Base-by-base conservation (phyloP, 2,797 vertebrate genomes). In the Streptopelia turtur region DNA sequence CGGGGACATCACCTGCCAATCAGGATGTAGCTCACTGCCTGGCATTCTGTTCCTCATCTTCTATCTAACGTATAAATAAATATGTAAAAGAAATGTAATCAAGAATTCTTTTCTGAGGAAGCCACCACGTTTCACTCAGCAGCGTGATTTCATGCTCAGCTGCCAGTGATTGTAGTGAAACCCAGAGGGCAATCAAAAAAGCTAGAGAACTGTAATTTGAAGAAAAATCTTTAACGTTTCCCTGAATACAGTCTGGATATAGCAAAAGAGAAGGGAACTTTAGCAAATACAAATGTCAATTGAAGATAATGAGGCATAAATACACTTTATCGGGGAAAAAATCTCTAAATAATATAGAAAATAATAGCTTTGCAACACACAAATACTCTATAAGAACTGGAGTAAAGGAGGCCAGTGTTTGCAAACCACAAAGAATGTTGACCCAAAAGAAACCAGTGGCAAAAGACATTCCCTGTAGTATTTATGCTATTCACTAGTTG, bases 161-260 rank as follows among this genome's bases (percentile, higher is more conserved):
- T 92, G 89, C 75, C 50, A 81, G 47, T 60, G 72, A 83, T 81
- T 92, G 76, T 57, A 33, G 76, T 64, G 71, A 57, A 93, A 95
- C 45, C 64, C n/a, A 35, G 52, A 91, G 59, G 87, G 94, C 91
- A 94, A 95, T 77, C 94, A 89, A 43, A 64, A 81, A 45, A 87
- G 33, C 20, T 65, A 16, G 20, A 79, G 77, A 91, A 69, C 43
- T 82, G 33, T 49, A 70, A 82, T 84, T 92, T 72, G 55, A 72
- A 78, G 83, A 68, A 72, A 90, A 89, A 75, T 72, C 69, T 87
- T 49, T 35, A 64, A 9, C 25, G 2, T 94, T 90, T 90, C 18
- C 28, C 37, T 25, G 1, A 16, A 20, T 68, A 27, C 5, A 31
- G 21, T 49, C 28, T 63, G 24, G 31, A 30, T 13, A 37, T 1